phyloP scores from a whole-genome alignment of 2,113 vertebrate species.

The Stegostoma tigrinum region DNA sequence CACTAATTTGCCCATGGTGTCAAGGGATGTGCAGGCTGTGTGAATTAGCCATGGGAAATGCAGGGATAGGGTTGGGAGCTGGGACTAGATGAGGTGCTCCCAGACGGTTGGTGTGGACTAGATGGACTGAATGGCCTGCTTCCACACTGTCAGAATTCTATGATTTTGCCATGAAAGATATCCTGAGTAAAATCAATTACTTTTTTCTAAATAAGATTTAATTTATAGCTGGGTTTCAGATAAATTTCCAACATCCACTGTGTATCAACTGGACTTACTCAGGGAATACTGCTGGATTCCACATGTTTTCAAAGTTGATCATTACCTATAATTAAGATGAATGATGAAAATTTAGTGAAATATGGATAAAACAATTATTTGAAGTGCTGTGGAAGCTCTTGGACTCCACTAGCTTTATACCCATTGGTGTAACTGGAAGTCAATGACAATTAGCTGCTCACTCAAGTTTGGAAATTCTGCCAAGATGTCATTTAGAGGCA shows the following conservation, averaged over 20 bases:
- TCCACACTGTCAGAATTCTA: too few relatives aligned
- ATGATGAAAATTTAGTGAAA: neutral
- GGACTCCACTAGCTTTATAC: neutral
- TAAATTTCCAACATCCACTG: neutral
- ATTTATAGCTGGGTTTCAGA: neutral
- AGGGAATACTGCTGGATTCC: neutral
- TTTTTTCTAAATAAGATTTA: neutral
- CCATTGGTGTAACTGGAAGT: neutral
- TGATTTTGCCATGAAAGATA: too few relatives aligned
- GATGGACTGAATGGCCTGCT: too few relatives aligned
- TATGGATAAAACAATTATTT: neutral
- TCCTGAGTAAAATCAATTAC: neutral
- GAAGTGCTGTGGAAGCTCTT: neutral
- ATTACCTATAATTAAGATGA: neutral
- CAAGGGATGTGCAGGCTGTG: too few relatives aligned
- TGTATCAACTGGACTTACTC: neutral
- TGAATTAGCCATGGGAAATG: too few relatives aligned
- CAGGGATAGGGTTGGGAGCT: too few relatives aligned
- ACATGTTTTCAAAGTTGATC: neutral
- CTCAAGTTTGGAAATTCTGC: neutral
- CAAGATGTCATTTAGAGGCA: neutral
- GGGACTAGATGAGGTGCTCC: too few relatives aligned
- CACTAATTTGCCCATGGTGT: too few relatives aligned
- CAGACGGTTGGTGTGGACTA: too few relatives aligned
- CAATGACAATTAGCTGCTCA: neutral